These are phyloP conservation scores for Empidonax alnorum DNA, from an alignment of 2,113 vertebrate genomes.

Conservation along the genomic window DNA sequence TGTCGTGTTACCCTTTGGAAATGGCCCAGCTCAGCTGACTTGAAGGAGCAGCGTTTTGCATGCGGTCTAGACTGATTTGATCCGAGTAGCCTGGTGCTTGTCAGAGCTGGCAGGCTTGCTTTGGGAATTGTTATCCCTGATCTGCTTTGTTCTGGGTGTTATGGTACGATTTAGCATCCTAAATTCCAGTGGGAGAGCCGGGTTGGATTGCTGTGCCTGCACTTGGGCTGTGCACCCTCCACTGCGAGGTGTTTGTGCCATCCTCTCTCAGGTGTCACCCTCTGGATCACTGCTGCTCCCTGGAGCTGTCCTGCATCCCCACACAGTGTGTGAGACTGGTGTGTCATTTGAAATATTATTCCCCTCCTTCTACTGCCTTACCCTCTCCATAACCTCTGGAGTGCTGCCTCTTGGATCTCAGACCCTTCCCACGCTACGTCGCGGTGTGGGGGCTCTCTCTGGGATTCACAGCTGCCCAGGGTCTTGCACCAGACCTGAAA, in stretches of 20 bases:
- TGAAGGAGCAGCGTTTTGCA: constrained; percentile 11
- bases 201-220: background rate
- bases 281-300: background rate
- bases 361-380: background rate
- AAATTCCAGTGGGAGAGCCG: background rate
- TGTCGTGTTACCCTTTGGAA: background rate
- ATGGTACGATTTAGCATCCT: background rate
- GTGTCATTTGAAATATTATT: background rate
- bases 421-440: background rate
- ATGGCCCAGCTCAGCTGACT: background rate
- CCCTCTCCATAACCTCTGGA: background rate
- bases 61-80: background rate
- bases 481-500: background rate
- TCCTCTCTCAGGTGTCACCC: background rate
- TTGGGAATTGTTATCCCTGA: background rate
- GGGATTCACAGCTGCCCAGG: background rate
- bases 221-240: background rate
- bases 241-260: background rate
- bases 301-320: background rate
- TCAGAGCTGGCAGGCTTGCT: background rate
- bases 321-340: background rate
- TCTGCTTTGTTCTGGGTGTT: background rate
- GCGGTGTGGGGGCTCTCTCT: background rate
- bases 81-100: background rate
- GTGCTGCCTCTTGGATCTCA: background rate